Conservation (phyloP, 2,888 invertebrate genomes). For the Lycia hirtaria region DNA sequence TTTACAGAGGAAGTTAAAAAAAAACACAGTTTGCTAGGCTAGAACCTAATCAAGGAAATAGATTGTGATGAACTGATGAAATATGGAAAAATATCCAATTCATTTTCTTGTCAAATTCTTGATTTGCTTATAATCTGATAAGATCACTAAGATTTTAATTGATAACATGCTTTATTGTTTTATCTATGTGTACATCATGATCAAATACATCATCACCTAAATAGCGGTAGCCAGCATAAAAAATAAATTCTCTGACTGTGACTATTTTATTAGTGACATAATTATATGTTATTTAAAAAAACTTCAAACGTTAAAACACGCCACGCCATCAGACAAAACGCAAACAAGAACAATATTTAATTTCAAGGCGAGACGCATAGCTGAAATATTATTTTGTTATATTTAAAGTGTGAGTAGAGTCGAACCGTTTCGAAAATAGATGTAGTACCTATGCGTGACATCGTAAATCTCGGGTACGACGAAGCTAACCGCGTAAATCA, state of each 20-base stretch:
- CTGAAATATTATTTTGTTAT: conserved; percentile 74
- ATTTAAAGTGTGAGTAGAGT: conserved; percentile 79
- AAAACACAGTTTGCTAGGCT: no score
- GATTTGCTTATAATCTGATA: no score
- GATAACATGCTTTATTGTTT: no score
- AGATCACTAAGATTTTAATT: no score
- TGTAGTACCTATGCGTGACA: conserved; percentile 67
- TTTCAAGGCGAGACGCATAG: conserved; percentile 65
- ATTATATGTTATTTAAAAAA: conserved; percentile 35
- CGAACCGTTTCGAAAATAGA: conserved; percentile 77
- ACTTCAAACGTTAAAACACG: conserved; percentile 25
- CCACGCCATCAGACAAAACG: conserved; percentile 31
- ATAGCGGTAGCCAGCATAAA: background rate
- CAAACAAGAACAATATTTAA: conserved; percentile 60
- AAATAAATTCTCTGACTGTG: conserved; percentile 5
- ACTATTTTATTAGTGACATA: conserved; percentile 38
- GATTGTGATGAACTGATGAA: no score
- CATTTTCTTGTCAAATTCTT: no score
- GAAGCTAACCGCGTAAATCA: conserved; percentile 76
- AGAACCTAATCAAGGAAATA: no score
- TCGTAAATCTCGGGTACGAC: conserved; percentile 78
- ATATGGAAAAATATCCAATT: no score
- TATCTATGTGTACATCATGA: no score
- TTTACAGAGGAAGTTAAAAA: no score
- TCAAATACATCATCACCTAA: no score